phyloP scores from a whole-genome alignment of 2,113 vertebrate genomes.

The Tyto alba region DNA sequence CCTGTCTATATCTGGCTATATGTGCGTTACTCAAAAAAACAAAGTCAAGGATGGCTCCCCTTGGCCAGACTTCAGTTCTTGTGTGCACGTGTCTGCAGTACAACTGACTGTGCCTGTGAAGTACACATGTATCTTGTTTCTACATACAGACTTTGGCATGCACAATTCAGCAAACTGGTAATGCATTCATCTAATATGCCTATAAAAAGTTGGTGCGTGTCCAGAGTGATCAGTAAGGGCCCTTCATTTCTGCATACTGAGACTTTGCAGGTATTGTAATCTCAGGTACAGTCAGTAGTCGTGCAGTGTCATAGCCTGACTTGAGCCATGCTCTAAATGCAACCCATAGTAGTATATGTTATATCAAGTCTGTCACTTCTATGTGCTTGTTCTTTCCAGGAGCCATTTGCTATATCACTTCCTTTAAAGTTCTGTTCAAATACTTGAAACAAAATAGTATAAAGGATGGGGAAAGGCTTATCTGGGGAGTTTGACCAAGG shows the following conservation, averaged over 20 bases:
- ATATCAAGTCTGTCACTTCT: background rate
- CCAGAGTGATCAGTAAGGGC: background rate
- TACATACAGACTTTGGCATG: background rate
- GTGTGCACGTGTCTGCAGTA: background rate
- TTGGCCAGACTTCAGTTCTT: conserved; percentile 15
- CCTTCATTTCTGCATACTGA: background rate
- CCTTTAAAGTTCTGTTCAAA: background rate
- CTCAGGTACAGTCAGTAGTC: conserved; percentile 14
- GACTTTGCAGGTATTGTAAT: background rate
- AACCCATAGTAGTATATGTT: background rate
- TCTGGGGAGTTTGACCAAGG: background rate
- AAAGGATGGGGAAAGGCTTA: background rate
- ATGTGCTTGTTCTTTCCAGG: background rate
- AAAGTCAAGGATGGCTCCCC: background rate
- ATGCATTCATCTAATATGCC: background rate
- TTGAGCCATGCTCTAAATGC: background rate
- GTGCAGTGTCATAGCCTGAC: background rate
- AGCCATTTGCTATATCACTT: background rate
- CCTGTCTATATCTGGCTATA: background rate
- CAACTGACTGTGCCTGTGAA: conserved; percentile 24
- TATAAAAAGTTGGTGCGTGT: background rate
- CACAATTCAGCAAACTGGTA: background rate
- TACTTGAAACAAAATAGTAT: background rate
- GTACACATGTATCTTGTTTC: background rate
- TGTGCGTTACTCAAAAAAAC: background rate